Conservation (phyloP, 1,140 invertebrate species). For the Caenorhabditis remanei region DNA sequence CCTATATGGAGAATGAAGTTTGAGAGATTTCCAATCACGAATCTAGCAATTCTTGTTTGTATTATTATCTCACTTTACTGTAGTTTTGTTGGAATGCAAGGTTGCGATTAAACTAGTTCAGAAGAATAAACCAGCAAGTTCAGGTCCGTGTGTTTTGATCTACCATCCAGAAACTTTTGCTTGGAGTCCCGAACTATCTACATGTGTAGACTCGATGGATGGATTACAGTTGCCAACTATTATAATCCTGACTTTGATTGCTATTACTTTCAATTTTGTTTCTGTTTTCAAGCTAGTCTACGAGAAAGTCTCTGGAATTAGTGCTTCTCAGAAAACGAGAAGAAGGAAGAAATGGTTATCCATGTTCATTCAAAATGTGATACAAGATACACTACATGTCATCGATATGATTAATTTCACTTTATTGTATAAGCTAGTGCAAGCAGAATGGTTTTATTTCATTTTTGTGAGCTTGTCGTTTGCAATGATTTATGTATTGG, state of each 20-base stretch:
- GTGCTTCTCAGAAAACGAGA: background rate
- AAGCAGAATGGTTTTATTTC: constrained; percentile 1
- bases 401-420: constrained; percentile 30
- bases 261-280: background rate
- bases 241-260: background rate
- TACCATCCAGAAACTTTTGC: constrained; percentile 22
- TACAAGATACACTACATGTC: constrained; percentile 30
- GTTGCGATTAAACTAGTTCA: background rate
- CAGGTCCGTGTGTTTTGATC: background rate
- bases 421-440: background rate
- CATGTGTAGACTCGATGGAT: constrained; percentile 21
- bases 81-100: background rate
- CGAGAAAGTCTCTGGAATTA: constrained; percentile 4
- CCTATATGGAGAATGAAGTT: background rate
- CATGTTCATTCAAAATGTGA: constrained; percentile 31
- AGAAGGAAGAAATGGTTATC: constrained; percentile 1
- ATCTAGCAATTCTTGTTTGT: background rate
- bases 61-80: background rate
- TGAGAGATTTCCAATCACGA: background rate
- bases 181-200: constrained; percentile 8
- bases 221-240: background rate
- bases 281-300: constrained; percentile 20
- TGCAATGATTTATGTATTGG: constrained; percentile 19
- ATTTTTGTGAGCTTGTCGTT: constrained; percentile 14
- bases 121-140: background rate